These are phyloP conservation scores for Amazona ochrocephala DNA, from an alignment of 2,797 vertebrate species.

Conservation along the genomic window DNA sequence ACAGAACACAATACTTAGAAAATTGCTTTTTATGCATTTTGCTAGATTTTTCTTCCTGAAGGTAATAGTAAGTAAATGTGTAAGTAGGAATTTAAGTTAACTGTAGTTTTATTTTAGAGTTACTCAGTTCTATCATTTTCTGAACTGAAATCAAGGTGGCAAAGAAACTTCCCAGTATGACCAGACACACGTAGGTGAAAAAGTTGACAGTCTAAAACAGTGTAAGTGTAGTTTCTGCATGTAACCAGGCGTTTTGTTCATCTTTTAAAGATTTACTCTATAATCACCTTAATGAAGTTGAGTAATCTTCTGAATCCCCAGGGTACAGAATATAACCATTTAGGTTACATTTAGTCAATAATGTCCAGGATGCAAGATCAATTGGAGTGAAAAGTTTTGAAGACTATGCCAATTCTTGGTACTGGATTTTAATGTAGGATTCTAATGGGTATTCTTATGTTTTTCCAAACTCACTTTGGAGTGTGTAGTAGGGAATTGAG, in stretches of 20 bases:
- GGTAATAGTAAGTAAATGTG: background rate
- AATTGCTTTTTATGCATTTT: too few species aligned
- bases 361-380: too few species aligned
- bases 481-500: too few species aligned
- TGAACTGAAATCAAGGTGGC: background rate
- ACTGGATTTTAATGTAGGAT: too few species aligned
- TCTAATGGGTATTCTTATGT: too few species aligned
- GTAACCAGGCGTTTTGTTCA: background rate
- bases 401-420: too few species aligned
- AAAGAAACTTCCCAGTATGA: background rate
- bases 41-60: too few species aligned
- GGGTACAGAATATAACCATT: slow-evolving; percentile 89
- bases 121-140: background rate
- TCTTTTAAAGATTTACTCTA: background rate
- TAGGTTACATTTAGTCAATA: too few species aligned
- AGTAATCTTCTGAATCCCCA: slow-evolving; percentile 94
- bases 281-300: slow-evolving; percentile 91
- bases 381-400: too few species aligned
- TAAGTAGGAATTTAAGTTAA: background rate
- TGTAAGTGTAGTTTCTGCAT: background rate
- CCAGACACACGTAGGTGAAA: background rate
- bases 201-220: background rate
- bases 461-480: too few species aligned
- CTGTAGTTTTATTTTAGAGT: background rate
- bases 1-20: too few species aligned